Evolutionary conservation across 64 coral and sea anemone species (phyloP), one percentile per base, ranked within the genome.

Genomic region (Trachythela sp.): DNA sequence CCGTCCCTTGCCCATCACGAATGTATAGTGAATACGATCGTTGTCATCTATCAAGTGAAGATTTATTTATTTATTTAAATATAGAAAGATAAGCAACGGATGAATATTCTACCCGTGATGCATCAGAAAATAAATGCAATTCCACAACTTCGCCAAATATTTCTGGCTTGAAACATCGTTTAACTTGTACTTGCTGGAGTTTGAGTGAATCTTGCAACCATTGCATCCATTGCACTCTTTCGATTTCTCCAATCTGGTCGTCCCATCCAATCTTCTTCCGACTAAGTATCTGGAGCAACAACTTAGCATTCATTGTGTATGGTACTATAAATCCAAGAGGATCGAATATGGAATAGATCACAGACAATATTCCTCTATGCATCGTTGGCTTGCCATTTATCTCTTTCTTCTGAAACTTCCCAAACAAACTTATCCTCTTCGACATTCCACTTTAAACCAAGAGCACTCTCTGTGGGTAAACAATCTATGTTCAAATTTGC

Each of bases 371-470:
- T 15, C 71, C 77, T 52, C 85, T 38, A 18, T 34, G 51, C 27
- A 87, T 93, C 24, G 41, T 26, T 52, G 92, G 86, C 50, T 85
- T 85, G 40, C 89, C 34, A 20, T 50, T 89, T 32, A 41, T 40
- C 45, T 14, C 11, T 2, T 8, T 51, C 70, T 33, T 93, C 87
- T 17, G 41, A 30, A 0, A 89, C 60, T 31, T 83, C 77, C 91
- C 86, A 92, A 13, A 93, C 92, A 80, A 93, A 93, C n/a, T 85
- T 51, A 36, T 94, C 88, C 4, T 45, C 48, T 43, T 90, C 88
- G 0, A 31, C 48, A 37, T 90, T 88, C 92, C 88, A 94, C 49
- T 87, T 88, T 9, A 90, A 56, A 0, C 92, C 92, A 59, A 94
- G 71, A 0, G 92, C 54, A 48, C 48, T 87, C 29, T 90, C 48